These are phyloP conservation scores for Nudaria mundana DNA, from an alignment of 2,888 invertebrate genomes.

Conservation along the genomic window DNA sequence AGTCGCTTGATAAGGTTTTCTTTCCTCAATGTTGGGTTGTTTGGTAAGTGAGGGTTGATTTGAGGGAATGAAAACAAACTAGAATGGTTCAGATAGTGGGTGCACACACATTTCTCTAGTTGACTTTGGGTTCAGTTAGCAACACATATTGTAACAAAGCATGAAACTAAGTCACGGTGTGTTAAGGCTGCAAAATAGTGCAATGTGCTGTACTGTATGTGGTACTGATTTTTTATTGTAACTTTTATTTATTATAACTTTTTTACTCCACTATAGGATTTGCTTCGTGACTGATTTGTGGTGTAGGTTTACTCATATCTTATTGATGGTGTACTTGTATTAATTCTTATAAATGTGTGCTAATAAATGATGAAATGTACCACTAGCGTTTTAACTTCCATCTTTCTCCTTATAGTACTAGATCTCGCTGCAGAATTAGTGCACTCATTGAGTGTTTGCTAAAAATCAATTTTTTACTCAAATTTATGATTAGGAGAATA, in stretches of 20 bases:
- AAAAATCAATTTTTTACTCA: no score
- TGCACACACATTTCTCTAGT: slow-evolving; percentile 2
- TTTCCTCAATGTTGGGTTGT: background rate
- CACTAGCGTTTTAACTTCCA: no score
- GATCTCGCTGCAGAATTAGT: no score
- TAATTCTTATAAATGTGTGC: slow-evolving; percentile 2
- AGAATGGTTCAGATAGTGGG: slow-evolving; percentile 2
- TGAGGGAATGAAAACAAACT: slow-evolving; percentile 3
- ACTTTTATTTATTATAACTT: no score
- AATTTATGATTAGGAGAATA: no score
- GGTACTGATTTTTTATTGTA: no score
- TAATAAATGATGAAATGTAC: slow-evolving; percentile 4
- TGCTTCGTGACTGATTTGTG: background rate
- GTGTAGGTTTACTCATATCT: slow-evolving; percentile 4
- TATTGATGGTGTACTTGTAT: slow-evolving; percentile 3
- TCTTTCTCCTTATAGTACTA: no score
- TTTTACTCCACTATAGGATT: slow-evolving; percentile 1
- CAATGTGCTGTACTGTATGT: no score
- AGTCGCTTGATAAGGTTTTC: slow-evolving; percentile 1
- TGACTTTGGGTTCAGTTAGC: slow-evolving; percentile 2
- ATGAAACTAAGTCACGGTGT: background rate
- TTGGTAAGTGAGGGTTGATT: background rate
- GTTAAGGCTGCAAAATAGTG: slow-evolving; percentile 1
- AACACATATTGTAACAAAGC: background rate
- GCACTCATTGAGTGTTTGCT: no score